Base-by-base conservation (phyloP, 1,140 invertebrate species). In the Leptinotarsa lineolata region DNA sequence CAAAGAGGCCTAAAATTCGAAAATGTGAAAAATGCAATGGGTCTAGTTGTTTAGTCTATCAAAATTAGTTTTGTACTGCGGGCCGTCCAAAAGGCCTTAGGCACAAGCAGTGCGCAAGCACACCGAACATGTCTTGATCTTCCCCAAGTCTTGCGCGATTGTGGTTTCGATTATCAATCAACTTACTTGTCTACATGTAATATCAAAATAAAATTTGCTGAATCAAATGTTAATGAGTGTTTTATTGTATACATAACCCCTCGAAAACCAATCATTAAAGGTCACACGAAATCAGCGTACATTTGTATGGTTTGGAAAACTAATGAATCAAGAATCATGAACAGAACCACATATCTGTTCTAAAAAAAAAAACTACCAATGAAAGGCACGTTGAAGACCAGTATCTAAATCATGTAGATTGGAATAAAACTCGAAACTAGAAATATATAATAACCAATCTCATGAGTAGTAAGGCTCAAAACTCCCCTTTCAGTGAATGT, bases 121-220 rank as follows among this genome's bases (percentile, higher is more conserved):
- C 58, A 39, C 58, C 69, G 60, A 71, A 71, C 72, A 75, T 79
- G 74, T 81, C 79, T 80, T 75, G 81, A 81, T 82, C 81, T 82
- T 82, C 81, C 81, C 72, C 44, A 77, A 76, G 76, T 79, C 75
- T 82, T 80, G 78, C 75, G 78, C 73, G 75, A 76, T 72, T 76
- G 72, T 80, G 73, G 78, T 80, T 80, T 78, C 74, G 66, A 77
- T 73, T 76, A 78, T 79, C 69, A 75, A 73, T 73, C 75, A 77
- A 80, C 77, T 65, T 80, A 80, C 79, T 81, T 81, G 78, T 82
- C 79, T 78, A 80, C 80, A 80, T 82, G 79, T 82, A 81, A 80
- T 81, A 81, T 79, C 74, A 76, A 76, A 81, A 78, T 77, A 78
- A 78, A 39, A 78, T 70, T 80, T 80, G 79, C 77, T 77, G 76